Base-by-base conservation (phyloP, 2,797 vertebrate species). In the Acanthiza pusilla region DNA sequence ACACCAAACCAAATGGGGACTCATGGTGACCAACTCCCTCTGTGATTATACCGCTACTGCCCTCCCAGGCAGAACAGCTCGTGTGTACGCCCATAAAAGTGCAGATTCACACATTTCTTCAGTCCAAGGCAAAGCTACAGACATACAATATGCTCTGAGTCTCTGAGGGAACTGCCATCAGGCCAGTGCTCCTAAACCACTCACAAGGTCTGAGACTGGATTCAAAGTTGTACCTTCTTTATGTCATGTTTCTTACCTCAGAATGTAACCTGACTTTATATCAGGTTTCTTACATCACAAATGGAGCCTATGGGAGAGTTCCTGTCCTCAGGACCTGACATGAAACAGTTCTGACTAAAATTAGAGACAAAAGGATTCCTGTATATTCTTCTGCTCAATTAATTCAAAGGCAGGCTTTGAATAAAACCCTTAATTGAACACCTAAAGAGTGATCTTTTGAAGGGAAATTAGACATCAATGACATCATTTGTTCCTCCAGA, bases 51-150 rank as follows among this genome's bases (percentile, higher is more conserved):
- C 40, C n/a, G 45, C 57, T 60, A 13, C 20, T 32, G 27, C 47
- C 15, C 22, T 82, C 22, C 47, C 71, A 66, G 40, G 43, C 36
- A 68, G 79, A 87, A 58, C 7, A 58, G 15, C 12, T 27, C 13
- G 3, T 1, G 50, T 57, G 53, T 4, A 45, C 9, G 21, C 12
- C 9, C 0, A 0, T 16, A 7, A 2, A 62, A 60, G 42, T 15
- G 30, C 50, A 47, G 32, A 36, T 30, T 25, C 21, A 26, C 13
- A 14, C 6, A 12, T 17, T 57, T 62, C 43, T 45, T 51, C 16
- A 75, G 75, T 30, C 34, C 65, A 23, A 26, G 20, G 50, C 51
- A 91, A 92, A 80, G 42, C 43, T 57, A 86, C 26, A 66, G 36
- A 45, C 20, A 42, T 18, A 16, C 1, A 3, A 27, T 17, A 32